Evolutionary conservation across 2,888 invertebrate genomes (phyloP).

Genomic region (Ormyrus thymus): DNA sequence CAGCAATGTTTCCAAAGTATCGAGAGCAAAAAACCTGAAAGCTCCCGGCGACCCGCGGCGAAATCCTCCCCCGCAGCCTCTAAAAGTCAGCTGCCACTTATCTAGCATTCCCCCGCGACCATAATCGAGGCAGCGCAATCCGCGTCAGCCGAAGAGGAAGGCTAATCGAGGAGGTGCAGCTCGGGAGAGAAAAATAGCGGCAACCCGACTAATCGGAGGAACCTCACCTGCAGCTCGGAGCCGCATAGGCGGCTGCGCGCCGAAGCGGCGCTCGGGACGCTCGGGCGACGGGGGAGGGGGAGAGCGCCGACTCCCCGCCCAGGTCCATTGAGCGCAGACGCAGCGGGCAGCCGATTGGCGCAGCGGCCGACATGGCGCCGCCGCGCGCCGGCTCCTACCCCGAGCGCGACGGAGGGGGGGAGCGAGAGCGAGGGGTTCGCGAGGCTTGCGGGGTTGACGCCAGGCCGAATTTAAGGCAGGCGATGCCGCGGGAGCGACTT

Average conservation of each 20-base stretch:
- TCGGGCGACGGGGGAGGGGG: conserved; percentile 9
- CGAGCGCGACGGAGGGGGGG: neutral
- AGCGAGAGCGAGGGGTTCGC: neutral
- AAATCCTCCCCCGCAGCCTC: no score
- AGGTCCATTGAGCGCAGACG: conserved; percentile 68
- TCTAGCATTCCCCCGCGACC: no score
- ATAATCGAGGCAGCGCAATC: no score
- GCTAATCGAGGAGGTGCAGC: neutral
- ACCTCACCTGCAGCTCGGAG: conserved; percentile 58
- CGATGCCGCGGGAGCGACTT: conserved; percentile 70
- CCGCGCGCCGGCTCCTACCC: conserved; percentile 60
- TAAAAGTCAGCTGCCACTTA: no score
- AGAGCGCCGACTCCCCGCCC: conserved; percentile 69
- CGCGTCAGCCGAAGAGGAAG: no score
- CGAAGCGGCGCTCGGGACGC: neutral
- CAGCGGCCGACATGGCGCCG: conserved; percentile 75
- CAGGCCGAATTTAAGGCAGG: conserved; percentile 70
- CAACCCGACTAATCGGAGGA: conserved; percentile 55
- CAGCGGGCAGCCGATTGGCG: conserved; percentile 71
- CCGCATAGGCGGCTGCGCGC: no score
- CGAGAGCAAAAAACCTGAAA: no score
- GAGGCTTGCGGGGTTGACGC: conserved; percentile 62
- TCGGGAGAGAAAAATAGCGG: neutral
- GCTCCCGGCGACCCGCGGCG: no score
- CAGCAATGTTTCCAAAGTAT: no score